Percentiles rank a stretch among this genome's conserved stretches.
phyloP scores from a whole-genome alignment of 1,140 invertebrate species.

The Drosophila orosa region DNA sequence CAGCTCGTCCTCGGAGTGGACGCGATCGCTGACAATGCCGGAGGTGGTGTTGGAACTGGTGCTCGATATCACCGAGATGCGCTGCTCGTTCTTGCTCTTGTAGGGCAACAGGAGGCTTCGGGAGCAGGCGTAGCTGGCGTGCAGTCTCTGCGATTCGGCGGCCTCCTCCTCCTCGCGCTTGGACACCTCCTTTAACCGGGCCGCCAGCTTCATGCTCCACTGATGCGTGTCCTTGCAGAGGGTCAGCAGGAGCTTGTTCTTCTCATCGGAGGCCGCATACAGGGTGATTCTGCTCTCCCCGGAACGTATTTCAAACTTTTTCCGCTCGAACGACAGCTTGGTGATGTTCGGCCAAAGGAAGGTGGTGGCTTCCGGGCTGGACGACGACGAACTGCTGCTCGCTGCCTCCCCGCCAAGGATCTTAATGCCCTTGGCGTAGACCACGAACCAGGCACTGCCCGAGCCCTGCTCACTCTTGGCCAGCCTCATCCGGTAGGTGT shows the following conservation, averaged over 20 bases:
- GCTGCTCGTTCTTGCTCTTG: slow-evolving; percentile 89
- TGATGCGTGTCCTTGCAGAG: slow-evolving; percentile 96
- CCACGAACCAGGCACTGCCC: slow-evolving; percentile 90
- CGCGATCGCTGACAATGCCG: slow-evolving; percentile 96
- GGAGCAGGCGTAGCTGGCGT: slow-evolving; percentile 88
- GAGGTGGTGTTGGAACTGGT: slow-evolving; percentile 97
- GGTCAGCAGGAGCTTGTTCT: slow-evolving; percentile 94
- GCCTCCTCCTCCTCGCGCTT: slow-evolving; percentile 90
- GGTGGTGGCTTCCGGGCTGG: slow-evolving; percentile 86
- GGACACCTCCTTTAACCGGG: slow-evolving; percentile 90
- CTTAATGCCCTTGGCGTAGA: slow-evolving; percentile 94
- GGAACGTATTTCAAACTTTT: slow-evolving; percentile 97
- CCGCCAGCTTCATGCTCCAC: slow-evolving; percentile 96
- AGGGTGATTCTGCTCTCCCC: slow-evolving; percentile 94
- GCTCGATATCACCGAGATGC: slow-evolving; percentile 95
- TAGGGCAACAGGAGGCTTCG: slow-evolving; percentile 87
- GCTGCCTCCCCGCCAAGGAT: slow-evolving; percentile 86
- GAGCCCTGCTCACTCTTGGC: slow-evolving; percentile 91
- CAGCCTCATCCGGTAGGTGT: slow-evolving; percentile 94
- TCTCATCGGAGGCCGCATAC: slow-evolving; percentile 95
- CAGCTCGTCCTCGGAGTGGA: slow-evolving; percentile 96
- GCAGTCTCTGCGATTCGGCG: slow-evolving; percentile 84
- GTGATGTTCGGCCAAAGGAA: slow-evolving; percentile 97
- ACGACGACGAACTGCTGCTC: not conserved
- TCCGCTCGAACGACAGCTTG: slow-evolving; percentile 97